Base-by-base conservation (phyloP, 2,113 vertebrate genomes). In the Shinisaurus crocodilurus region DNA sequence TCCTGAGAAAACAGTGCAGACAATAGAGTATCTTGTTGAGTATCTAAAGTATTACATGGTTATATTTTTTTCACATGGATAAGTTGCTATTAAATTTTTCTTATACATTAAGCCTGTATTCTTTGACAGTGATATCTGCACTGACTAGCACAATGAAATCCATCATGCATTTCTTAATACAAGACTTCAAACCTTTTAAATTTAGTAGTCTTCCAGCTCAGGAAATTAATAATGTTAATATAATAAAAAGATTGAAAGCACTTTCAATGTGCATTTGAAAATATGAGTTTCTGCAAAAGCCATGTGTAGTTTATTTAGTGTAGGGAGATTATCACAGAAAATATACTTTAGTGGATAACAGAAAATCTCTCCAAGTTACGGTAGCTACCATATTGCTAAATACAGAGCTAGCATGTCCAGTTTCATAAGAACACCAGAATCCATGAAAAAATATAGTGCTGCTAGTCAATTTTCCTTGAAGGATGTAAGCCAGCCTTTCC, bases 261-360 rank as follows among this genome's bases (percentile, higher is more conserved):
- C 3, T 79, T 48, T 45, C 23, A 70, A 34, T 29, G 69, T 34
- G 32, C 29, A 70, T 70, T 32, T 8, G 29, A 34, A 70, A 70
- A 10, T 93, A 43, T 80, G 18, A 86, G 75, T 5, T 65, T 1
- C 1, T 70, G 1, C 43, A 15, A 60, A 81, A 32, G 1, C 32
- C 15, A 18, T 45, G 3, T 43, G 72, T 63, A 76, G 20, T 23
- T 40, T 50, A 40, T n/a, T 87, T n/a, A 60, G 0, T 87, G 88
- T 25, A 45, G 2, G 0, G 0, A 70, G 0, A 65, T 91, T 43
- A 63, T 80, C 0, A 0, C 0, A 82, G 86, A 81, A 82, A 77
- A 12, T 2, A 12, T 2, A 3, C 37, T 2, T 2, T 87, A 18
- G 40, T 34, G 12, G 32, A 34, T 70, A 67, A 34, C 29, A 32